These are phyloP conservation scores for Orientallactaga sibirica DNA, from an alignment of 2,797 vertebrate genomes.

Conservation along the genomic window DNA sequence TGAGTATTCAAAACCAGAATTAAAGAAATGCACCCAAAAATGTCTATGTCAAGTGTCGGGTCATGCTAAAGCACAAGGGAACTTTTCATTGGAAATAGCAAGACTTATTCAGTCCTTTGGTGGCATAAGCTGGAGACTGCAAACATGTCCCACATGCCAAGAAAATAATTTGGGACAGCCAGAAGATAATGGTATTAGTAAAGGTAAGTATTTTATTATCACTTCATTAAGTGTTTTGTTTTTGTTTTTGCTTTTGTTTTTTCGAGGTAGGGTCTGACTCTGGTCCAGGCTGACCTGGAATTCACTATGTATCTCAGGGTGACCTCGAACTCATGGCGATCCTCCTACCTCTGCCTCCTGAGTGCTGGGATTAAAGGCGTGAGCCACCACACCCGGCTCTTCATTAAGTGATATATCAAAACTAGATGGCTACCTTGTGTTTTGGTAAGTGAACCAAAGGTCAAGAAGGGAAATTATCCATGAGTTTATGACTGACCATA, in stretches of 20 bases:
- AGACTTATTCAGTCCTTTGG: conserved; percentile 15
- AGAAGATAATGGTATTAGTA: conserved; percentile 45
- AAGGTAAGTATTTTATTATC: conserved; percentile 43
- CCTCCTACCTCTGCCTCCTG: no score
- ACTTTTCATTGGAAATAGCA: conserved; percentile 15
- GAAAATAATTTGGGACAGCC: conserved; percentile 25
- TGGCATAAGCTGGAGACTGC: background rate
- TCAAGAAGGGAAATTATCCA: conserved; percentile 9
- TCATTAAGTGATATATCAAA: conserved; percentile 26
- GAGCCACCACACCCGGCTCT: no score
- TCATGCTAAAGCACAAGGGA: conserved; percentile 40
- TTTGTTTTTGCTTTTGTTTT: no score
- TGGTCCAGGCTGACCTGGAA: no score
- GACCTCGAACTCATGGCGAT: no score
- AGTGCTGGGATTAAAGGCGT: no score
- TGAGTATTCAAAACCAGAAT: conserved; percentile 52
- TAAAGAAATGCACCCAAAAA: background rate
- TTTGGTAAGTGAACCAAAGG: conserved; percentile 37
- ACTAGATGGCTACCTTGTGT: conserved; percentile 13
- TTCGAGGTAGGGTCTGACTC: no score
- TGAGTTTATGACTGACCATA: conserved; percentile 1
- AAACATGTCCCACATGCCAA: background rate
- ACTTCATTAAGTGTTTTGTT: no score
- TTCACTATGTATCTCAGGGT: no score
- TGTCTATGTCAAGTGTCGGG: background rate